Conservation (phyloP, 2,797 vertebrate species). For the Pipistrellus pygmaeus region DNA sequence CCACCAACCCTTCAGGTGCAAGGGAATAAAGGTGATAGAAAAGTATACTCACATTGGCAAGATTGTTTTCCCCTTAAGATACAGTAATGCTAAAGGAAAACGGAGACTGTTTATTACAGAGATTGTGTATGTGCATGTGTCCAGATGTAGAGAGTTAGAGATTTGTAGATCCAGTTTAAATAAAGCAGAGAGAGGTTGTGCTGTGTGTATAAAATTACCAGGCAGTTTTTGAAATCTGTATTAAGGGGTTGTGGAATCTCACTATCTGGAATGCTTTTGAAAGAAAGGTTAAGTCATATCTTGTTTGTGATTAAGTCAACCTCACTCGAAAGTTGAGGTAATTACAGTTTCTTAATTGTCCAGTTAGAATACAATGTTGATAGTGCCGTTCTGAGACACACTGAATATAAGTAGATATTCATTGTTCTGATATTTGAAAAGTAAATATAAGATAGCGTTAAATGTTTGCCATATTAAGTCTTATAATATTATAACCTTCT, state of each 20-base stretch:
- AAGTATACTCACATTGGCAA: conserved; percentile 42
- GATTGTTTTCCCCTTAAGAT: conserved; percentile 65
- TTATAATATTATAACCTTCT: conserved; percentile 70
- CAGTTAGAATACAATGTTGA: conserved; percentile 70
- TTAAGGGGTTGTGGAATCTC: conserved; percentile 55
- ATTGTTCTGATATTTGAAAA: conserved; percentile 67
- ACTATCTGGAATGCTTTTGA: conserved; percentile 61
- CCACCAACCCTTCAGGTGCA: neutral
- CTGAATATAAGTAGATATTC: conserved; percentile 64
- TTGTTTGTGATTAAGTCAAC: conserved; percentile 56
- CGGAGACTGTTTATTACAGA: conserved; percentile 62
- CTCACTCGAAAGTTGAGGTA: conserved; percentile 17
- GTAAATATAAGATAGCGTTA: conserved; percentile 58
- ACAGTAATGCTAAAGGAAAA: conserved; percentile 77
- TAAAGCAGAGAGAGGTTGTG: conserved; percentile 11
- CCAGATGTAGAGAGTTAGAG: conserved; percentile 71
- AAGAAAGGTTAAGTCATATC: conserved; percentile 59
- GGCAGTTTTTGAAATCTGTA: conserved; percentile 57
- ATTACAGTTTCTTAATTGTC: conserved; percentile 42
- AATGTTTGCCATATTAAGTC: conserved; percentile 68
- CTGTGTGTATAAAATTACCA: conserved; percentile 52
- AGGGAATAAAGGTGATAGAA: neutral
- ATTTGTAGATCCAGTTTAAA: conserved; percentile 58
- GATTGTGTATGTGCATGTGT: conserved; percentile 53
- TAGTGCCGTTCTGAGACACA: conserved; percentile 70